Evolutionary conservation across 2,888 invertebrate species (phyloP).

Genomic region (Folsomia manolachei): DNA sequence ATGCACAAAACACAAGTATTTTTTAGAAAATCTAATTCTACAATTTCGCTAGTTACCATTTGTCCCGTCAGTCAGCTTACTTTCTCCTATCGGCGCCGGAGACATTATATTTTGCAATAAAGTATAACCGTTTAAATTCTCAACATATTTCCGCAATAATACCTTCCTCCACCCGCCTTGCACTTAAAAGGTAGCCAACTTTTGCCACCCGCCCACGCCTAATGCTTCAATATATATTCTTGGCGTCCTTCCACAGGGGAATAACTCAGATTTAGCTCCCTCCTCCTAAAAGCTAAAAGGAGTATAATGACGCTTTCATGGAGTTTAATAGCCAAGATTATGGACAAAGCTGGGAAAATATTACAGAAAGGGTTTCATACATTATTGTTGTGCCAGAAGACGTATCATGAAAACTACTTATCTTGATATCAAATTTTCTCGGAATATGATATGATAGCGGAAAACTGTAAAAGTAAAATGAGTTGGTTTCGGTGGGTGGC

Average conservation of each 20-base stretch:
- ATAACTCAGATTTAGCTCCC: neutral
- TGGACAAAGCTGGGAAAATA: conserved; percentile 8
- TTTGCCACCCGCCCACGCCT: neutral
- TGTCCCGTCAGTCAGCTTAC: neutral
- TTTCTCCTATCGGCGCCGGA: neutral
- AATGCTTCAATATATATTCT: conserved; percentile 2
- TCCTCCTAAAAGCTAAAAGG: neutral
- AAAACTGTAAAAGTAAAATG: too few relatives aligned
- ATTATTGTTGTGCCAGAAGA: neutral
- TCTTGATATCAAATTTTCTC: conserved; percentile 16
- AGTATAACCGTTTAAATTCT: neutral
- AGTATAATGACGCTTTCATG: conserved; percentile 4
- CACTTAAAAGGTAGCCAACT: too few relatives aligned
- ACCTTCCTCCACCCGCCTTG: too few relatives aligned
- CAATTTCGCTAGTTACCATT: too few relatives aligned
- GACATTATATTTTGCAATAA: neutral
- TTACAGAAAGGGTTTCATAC: conserved; percentile 15
- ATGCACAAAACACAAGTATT: too few relatives aligned
- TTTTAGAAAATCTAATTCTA: too few relatives aligned
- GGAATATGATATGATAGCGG: conserved; percentile 6
- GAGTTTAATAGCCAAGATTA: conserved; percentile 21
- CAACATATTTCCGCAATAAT: too few relatives aligned
- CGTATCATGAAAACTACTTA: conserved; percentile 17
- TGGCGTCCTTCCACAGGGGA: neutral
- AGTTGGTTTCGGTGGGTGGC: too few relatives aligned